These are phyloP conservation scores for Nothoprocta pentlandii DNA, from an alignment of 2,113 vertebrate genomes.

Conservation along the genomic window DNA sequence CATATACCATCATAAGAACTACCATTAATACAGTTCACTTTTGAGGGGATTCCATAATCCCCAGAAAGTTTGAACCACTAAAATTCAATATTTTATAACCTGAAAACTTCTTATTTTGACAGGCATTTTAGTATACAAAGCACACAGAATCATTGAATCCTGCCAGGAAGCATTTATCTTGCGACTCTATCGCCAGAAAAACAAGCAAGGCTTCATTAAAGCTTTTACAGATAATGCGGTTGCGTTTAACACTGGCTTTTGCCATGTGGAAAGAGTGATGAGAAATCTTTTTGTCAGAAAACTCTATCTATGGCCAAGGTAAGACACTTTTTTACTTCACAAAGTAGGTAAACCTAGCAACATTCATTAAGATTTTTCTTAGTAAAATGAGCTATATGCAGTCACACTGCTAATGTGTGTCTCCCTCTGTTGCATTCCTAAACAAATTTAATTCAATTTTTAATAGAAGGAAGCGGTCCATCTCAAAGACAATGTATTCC, in stretches of 20 bases:
- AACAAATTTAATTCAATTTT: not conserved
- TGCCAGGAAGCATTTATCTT: slow-evolving; percentile 98
- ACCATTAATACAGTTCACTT: not conserved
- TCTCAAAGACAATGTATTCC: not conserved
- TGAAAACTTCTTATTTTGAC: not conserved
- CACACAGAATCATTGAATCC: slow-evolving; percentile 95
- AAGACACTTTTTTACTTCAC: not conserved
- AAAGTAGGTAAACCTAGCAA: not conserved
- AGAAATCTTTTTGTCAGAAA: slow-evolving; percentile 96
- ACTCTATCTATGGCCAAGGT: slow-evolving; percentile 97
- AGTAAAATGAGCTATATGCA: not conserved
- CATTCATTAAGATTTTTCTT: not conserved
- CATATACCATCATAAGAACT: not conserved
- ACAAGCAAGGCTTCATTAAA: slow-evolving; percentile 97
- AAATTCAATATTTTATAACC: not conserved
- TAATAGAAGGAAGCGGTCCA: not conserved
- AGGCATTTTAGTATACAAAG: slow-evolving; percentile 94
- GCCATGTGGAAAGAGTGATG: slow-evolving; percentile 97
- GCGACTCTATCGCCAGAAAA: slow-evolving; percentile 96
- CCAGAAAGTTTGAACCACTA: not conserved
- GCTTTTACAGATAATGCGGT: slow-evolving; percentile 97
- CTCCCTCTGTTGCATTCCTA: not conserved
- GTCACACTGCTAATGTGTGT: not conserved
- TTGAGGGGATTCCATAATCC: not conserved
- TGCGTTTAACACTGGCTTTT: slow-evolving; percentile 93